Percentiles rank a stretch among this genome's conserved stretches.
Conservation (phyloP, 2,113 vertebrate genomes). For the Opisthocomus hoazin region DNA sequence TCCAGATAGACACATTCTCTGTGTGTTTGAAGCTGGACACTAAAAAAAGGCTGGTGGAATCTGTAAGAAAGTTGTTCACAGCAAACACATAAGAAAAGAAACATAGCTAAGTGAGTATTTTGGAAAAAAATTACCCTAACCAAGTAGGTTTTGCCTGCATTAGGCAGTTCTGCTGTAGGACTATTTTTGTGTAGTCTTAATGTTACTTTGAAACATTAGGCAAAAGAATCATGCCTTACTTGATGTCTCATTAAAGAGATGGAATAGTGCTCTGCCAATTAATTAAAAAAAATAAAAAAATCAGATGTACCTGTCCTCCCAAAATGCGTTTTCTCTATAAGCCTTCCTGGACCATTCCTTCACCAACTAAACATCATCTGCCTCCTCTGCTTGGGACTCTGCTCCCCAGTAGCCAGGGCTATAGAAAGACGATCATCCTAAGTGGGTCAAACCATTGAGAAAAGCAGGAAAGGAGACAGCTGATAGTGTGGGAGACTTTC, state of each 20-base stretch:
- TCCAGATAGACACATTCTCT: not conserved
- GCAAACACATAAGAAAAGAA: not conserved
- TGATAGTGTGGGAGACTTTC: not conserved
- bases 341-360: not conserved
- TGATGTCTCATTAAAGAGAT: not conserved
- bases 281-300: not conserved
- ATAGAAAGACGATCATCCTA: not conserved
- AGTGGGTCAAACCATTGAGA: not conserved
- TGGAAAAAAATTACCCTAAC: not conserved
- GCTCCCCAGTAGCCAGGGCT: not conserved
- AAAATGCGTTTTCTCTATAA: not conserved
- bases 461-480: not conserved
- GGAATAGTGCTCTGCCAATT: not conserved
- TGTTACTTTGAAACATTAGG: not conserved
- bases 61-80: not conserved
- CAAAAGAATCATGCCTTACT: not conserved
- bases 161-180: not conserved
- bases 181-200: not conserved
- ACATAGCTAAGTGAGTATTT: not conserved
- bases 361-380: not conserved
- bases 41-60: not conserved
- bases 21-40: not conserved
- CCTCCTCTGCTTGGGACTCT: not conserved
- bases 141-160: fast-evolving
- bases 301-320: not conserved